Percentiles rank a stretch among this genome's conserved stretches.
phyloP scores from a whole-genome alignment of 2,888 invertebrate species.

The Apantesis nais region DNA sequence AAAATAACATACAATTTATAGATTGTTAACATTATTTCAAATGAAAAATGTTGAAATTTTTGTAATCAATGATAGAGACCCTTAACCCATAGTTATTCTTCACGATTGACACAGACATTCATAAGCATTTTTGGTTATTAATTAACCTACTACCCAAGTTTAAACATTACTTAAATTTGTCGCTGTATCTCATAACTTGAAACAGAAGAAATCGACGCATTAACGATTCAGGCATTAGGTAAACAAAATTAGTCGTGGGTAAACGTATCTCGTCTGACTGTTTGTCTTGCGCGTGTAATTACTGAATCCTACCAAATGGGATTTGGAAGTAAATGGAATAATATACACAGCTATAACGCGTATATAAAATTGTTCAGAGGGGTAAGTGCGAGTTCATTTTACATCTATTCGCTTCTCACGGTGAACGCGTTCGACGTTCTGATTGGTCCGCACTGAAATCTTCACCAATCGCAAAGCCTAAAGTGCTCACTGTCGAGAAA shows the following conservation, averaged over 20 bases:
- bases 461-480: too few species aligned
- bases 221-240: slow-evolving; percentile 61
- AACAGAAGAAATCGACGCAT: slow-evolving; percentile 57
- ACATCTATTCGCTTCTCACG: too few species aligned
- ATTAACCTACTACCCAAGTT: neutral
- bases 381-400: too few species aligned
- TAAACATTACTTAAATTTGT: neutral
- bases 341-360: neutral
- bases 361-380: neutral
- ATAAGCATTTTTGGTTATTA: too few species aligned
- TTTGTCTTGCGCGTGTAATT: slow-evolving; percentile 60
- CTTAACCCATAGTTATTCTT: neutral
- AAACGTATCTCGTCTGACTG: slow-evolving; percentile 62
- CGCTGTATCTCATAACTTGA: slow-evolving; percentile 29
- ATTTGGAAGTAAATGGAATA: slow-evolving; percentile 35
- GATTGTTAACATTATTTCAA: neutral
- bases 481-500: too few species aligned
- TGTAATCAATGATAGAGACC: neutral
- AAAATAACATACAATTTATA: too few species aligned
- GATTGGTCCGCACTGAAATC: too few species aligned
- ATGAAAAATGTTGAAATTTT: neutral
- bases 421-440: too few species aligned
- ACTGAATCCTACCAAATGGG: slow-evolving; percentile 42
- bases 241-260: slow-evolving; percentile 68
- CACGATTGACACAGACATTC: neutral